These are phyloP conservation scores for Drosophila trapezifrons DNA, from an alignment of 1,140 invertebrate species.

Conservation along the genomic window DNA sequence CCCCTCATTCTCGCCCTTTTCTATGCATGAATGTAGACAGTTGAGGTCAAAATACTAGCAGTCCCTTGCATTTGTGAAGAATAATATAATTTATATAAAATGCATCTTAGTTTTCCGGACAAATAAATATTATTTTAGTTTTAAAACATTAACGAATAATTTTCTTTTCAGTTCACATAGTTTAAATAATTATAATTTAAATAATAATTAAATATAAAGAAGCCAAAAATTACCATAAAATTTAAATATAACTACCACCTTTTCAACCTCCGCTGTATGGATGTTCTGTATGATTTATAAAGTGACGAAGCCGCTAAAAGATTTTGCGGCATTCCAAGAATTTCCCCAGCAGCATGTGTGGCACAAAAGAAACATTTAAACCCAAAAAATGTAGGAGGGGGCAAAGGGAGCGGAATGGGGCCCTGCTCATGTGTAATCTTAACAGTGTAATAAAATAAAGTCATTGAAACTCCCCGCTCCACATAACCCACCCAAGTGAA, in stretches of 20 bases:
- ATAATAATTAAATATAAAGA: too few species aligned
- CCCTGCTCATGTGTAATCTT: conserved; percentile 36
- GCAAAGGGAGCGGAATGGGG: background rate
- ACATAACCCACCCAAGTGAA: conserved; percentile 17
- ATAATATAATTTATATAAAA: too few species aligned
- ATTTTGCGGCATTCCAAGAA: conserved; percentile 71
- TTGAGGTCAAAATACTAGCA: background rate
- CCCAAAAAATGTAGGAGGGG: too few species aligned
- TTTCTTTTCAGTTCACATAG: too few species aligned
- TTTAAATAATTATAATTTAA: too few species aligned
- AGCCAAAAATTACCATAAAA: too few species aligned
- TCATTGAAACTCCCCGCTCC: conserved; percentile 50
- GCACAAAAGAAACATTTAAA: conserved; percentile 26
- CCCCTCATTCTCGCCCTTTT: conserved; percentile 8
- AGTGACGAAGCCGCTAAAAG: conserved; percentile 66
- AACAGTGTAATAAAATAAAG: conserved; percentile 74
- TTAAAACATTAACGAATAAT: too few species aligned
- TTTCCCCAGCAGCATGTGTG: conserved; percentile 55
- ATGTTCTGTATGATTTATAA: conserved; percentile 69
- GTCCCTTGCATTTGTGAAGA: background rate
- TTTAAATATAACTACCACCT: too few species aligned
- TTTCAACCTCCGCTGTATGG: conserved; percentile 2
- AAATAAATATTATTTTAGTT: too few species aligned
- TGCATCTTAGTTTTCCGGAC: too few species aligned
- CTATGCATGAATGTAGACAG: conserved; percentile 3